Base-by-base conservation (phyloP, 1,140 invertebrate genomes). In the Colletes gigas region DNA sequence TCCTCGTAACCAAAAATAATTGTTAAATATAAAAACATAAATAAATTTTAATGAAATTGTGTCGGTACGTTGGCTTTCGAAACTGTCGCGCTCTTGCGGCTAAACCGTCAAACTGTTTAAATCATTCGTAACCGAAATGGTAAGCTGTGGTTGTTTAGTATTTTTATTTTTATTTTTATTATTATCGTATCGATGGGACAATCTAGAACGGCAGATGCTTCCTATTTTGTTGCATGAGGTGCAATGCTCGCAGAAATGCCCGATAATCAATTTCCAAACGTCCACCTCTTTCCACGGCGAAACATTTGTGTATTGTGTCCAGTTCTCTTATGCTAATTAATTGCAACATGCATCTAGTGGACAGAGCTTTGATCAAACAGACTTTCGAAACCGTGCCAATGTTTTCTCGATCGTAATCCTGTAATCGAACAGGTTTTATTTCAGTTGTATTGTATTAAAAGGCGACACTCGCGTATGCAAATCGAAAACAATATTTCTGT, bases 221-320 rank as follows among this genome's bases (percentile, higher is more conserved):
- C 75, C 91, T 92, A 39, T 93, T 94, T 59, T 92, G 90, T 77
- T 89, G 86, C 59, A 95, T 84, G 4, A 95, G 83, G 82, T 95
- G 92, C 54, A 96, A 87, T 7, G 95, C 94, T 70, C 92, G 94
- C 79, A 94, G 92, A 82, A 96, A 94, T 9, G 92, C 93, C 73
- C 95, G 92, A 89, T 96, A 96, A 89, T 96, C 93, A n/a, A 96
- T 93, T 92, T 95, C 95, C 59, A 95, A 90, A n/a, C 92, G 91
- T 78, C 93, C 92, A 44, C 94, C 95, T 68, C 94, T 93, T 83
- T 94, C 93, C 41, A 95, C 94, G 19, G 94, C 94, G 88, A 96
- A 96, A 88, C 95, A 96, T 91, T 96, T 96, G 90, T 94, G 95
- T 67, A 96, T 84, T 7, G 94, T 91, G 69, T 96, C 95, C 3